phyloP scores from a whole-genome alignment of 2,888 invertebrate species.

The Chloroclysta siterata region DNA sequence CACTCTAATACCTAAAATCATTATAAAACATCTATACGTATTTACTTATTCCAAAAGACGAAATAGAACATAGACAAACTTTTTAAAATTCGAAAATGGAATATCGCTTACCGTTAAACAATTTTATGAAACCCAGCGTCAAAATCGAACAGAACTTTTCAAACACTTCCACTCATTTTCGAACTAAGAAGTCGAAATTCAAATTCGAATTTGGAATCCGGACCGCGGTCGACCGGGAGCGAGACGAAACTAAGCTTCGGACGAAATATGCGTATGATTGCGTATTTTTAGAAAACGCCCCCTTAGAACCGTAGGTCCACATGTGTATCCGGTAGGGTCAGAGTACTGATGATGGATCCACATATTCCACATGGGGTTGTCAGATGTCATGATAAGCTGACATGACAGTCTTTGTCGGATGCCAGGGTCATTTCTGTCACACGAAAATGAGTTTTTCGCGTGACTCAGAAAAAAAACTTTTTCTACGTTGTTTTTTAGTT shows the following conservation, averaged over 20 bases:
- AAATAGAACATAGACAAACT: neutral
- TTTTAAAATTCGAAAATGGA: slow-evolving; percentile 21
- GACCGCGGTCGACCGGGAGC: slow-evolving; percentile 53
- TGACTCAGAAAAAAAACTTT: neutral
- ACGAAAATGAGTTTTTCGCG: slow-evolving; percentile 23
- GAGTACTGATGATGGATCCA: slow-evolving; percentile 50
- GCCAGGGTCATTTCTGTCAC: slow-evolving; percentile 23
- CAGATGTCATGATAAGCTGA: slow-evolving; percentile 36
- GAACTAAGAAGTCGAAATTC: slow-evolving; percentile 38
- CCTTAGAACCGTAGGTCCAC: slow-evolving; percentile 62
- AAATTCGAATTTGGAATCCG: slow-evolving; percentile 41
- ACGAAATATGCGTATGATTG: slow-evolving; percentile 59
- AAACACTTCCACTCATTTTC: slow-evolving; percentile 46
- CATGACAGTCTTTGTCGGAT: slow-evolving; percentile 37
- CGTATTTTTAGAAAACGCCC: slow-evolving; percentile 83
- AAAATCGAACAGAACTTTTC: slow-evolving; percentile 30
- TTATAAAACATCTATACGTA: neutral
- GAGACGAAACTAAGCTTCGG: slow-evolving; percentile 66
- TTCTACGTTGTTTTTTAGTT: neutral
- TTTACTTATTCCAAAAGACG: neutral
- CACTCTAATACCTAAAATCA: neutral
- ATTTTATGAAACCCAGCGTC: slow-evolving; percentile 22
- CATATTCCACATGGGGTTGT: slow-evolving; percentile 25
- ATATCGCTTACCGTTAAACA: slow-evolving; percentile 33
- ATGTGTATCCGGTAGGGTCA: slow-evolving; percentile 69